phyloP scores from a whole-genome alignment of 2,888 invertebrate species.

The Plagiodera versicolora region DNA sequence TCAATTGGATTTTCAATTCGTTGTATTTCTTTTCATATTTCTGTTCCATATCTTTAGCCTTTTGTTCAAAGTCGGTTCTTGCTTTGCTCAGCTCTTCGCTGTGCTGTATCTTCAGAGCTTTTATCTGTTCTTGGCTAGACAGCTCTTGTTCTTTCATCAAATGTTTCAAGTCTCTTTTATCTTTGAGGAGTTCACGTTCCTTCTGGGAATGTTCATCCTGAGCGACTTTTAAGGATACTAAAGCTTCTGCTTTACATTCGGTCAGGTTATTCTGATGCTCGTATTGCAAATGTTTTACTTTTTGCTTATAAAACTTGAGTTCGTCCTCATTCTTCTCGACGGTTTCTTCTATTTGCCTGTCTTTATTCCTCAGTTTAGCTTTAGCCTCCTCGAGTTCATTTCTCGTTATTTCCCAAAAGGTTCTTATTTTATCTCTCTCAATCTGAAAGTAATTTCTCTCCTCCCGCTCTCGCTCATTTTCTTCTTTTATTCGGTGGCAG shows the following conservation, averaged over 20 bases:
- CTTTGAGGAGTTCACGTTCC: conserved; percentile 75
- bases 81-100: conserved; percentile 60
- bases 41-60: conserved; percentile 68
- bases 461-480: conserved; percentile 91
- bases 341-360: conserved; percentile 85
- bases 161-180: conserved; percentile 69
- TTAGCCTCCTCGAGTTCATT: conserved; percentile 85
- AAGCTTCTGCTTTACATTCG: conserved; percentile 80
- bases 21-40: conserved; percentile 76
- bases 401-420: conserved; percentile 94
- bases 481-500: conserved; percentile 80
- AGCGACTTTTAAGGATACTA: conserved; percentile 79
- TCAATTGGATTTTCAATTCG: conserved; percentile 70
- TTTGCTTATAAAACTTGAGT: conserved; percentile 86
- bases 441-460: conserved; percentile 94
- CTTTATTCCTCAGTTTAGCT: conserved; percentile 73
- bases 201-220: conserved; percentile 80
- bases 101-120: conserved; percentile 65
- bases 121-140: conserved; percentile 72
- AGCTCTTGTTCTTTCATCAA: conserved; percentile 70
- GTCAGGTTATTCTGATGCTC: conserved; percentile 86
- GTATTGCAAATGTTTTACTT: conserved; percentile 89
- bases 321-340: conserved; percentile 86
- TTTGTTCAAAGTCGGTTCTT: conserved; percentile 66
- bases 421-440: conserved; percentile 90